Evolutionary conservation across 2,113 vertebrate genomes (phyloP).

Genomic region (Ahaetulla prasina): DNA sequence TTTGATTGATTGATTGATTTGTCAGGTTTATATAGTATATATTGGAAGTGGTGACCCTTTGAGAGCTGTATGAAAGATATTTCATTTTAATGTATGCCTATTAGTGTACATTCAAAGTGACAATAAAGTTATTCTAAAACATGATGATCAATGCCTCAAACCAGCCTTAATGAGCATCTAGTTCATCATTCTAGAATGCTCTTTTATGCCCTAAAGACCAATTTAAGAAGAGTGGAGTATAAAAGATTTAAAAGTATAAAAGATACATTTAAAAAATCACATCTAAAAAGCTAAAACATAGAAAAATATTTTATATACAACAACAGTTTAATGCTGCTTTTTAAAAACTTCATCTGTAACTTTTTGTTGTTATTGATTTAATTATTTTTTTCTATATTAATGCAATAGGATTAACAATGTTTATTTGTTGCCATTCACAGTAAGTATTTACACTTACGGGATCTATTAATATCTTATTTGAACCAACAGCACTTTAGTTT

Average conservation of each 20-base stretch:
- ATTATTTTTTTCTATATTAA: background rate
- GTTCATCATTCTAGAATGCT: background rate
- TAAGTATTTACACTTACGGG: background rate
- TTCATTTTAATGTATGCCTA: no score
- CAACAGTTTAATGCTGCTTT: background rate
- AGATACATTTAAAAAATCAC: no score
- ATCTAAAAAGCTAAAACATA: no score
- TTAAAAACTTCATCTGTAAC: background rate
- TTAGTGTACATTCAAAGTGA: no score
- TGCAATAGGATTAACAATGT: background rate
- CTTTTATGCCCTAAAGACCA: background rate
- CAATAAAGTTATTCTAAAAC: no score
- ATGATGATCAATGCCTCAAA: background rate
- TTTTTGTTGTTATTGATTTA: background rate
- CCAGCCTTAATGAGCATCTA: background rate
- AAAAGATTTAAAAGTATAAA: no score
- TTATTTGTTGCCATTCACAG: background rate
- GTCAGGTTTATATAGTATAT: no score
- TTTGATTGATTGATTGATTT: no score
- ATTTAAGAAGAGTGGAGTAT: no score
- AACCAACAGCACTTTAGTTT: background rate
- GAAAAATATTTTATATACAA: no score
- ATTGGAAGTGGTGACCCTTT: no score
- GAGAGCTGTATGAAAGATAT: no score
- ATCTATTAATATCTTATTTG: background rate